These are phyloP conservation scores for Marcusenius ussheri DNA, from an alignment of 2,113 vertebrate genomes.

Conservation along the genomic window DNA sequence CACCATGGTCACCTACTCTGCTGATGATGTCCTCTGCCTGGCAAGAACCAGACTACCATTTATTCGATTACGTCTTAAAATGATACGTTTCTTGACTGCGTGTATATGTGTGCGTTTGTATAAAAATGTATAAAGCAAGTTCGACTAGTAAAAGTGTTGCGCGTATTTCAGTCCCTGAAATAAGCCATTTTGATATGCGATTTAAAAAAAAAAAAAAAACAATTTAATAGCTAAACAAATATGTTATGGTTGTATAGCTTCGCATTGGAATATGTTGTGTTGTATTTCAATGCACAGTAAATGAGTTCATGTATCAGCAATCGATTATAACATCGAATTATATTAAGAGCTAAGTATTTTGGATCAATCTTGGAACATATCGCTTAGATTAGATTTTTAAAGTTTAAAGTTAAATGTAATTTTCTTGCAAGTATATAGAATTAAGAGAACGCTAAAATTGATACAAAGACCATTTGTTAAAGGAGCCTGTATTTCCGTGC, in stretches of 20 bases:
- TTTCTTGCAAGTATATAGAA: not conserved
- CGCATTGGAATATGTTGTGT: not conserved
- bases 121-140: not conserved
- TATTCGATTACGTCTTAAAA: not conserved
- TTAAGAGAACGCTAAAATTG: not conserved
- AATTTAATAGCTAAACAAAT: not conserved
- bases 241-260: not conserved
- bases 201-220: not conserved
- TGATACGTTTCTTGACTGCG: not conserved
- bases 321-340: not conserved
- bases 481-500: not conserved
- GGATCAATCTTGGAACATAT: not conserved
- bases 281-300: not conserved
- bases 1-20: not conserved
- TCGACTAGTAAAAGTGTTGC: not conserved
- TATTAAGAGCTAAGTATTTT: not conserved
- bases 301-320: not conserved
- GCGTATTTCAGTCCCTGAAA: not conserved
- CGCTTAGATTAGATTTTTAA: not conserved
- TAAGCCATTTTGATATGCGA: not conserved
- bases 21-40: not conserved
- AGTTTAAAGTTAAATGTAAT: not conserved
- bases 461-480: not conserved
- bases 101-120: not conserved
- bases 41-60: not conserved